Evolutionary conservation across 2,888 invertebrate species (phyloP).

Genomic region (Pollenia labialis): DNA sequence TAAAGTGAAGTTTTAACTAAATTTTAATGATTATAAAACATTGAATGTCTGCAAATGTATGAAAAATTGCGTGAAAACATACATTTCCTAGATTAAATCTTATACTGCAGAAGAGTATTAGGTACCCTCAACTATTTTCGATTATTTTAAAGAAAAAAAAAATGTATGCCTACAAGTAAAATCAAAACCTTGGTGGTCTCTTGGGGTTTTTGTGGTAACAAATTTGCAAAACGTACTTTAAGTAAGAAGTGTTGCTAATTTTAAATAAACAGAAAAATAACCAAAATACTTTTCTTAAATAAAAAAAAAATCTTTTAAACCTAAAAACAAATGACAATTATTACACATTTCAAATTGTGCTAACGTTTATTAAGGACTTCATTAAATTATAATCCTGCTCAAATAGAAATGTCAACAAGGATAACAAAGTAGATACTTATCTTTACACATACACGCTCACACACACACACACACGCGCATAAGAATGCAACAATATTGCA

Average conservation of each 20-base stretch:
- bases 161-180: not conserved
- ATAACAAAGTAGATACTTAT: slow-evolving; percentile 14
- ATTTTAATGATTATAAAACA: slow-evolving; percentile 36
- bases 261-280: slow-evolving; percentile 47
- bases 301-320: not conserved
- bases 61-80: slow-evolving; percentile 60
- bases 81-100: slow-evolving; percentile 31
- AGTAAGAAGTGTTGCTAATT: slow-evolving; percentile 63
- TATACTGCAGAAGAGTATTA: not conserved
- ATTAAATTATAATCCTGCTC: slow-evolving; percentile 61
- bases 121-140: slow-evolving; percentile 19
- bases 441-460: not conserved
- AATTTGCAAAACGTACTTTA: slow-evolving; percentile 5
- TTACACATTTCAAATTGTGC: slow-evolving; percentile 64
- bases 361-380: slow-evolving; percentile 62
- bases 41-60: slow-evolving; percentile 7
- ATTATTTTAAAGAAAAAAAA: slow-evolving; percentile 4
- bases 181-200: slow-evolving; percentile 59
- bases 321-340: slow-evolving; percentile 53
- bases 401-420: slow-evolving; percentile 53
- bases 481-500: slow-evolving; percentile 28
- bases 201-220: slow-evolving; percentile 22
- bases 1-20: not conserved
- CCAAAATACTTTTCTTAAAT: slow-evolving; percentile 1
- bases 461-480: not conserved